Conservation (phyloP, 2,113 vertebrate genomes). For the Stegastes partitus region DNA sequence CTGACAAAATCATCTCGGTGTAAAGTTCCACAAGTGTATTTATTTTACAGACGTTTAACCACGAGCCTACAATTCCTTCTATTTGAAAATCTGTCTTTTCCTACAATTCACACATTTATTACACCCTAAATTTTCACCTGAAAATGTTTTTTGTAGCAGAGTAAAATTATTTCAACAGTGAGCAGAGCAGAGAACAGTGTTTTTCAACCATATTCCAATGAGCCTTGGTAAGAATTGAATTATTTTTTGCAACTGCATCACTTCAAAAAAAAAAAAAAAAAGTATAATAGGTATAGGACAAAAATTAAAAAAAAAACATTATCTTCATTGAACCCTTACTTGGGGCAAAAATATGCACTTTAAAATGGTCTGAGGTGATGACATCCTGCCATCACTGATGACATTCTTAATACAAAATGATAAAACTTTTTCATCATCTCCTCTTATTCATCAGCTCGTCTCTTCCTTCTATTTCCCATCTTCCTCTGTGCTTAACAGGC, state of each 20-base stretch:
- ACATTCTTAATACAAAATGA: constrained; percentile 55
- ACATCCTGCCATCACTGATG: constrained; percentile 57
- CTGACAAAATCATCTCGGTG: constrained; percentile 6
- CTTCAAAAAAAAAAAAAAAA: constrained; percentile 44
- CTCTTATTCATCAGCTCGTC: constrained; percentile 42
- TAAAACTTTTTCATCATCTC: constrained; percentile 70
- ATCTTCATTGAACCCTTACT: constrained; percentile 44
- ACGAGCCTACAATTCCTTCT: not conserved
- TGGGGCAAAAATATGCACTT: constrained; percentile 37
- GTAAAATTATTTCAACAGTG: not conserved
- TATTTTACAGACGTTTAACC: constrained; percentile 21
- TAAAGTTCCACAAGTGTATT: constrained; percentile 21
- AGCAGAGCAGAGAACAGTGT: not conserved
- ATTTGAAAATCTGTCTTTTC: not conserved
- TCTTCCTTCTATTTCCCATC: constrained; percentile 18
- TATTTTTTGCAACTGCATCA: not conserved
- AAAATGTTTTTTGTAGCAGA: not conserved
- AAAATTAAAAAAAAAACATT: constrained; percentile 25
- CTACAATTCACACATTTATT: not conserved
- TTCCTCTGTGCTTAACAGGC: constrained; percentile 25
- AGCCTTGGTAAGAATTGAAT: not conserved
- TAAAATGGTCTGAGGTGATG: constrained; percentile 58
- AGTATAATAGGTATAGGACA: constrained; percentile 3
- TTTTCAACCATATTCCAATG: not conserved
- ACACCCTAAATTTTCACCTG: not conserved